Percentiles rank a stretch among this genome's conserved stretches.
phyloP scores from a whole-genome alignment of 2,113 vertebrate genomes.

The Cyanocitta stelleri region DNA sequence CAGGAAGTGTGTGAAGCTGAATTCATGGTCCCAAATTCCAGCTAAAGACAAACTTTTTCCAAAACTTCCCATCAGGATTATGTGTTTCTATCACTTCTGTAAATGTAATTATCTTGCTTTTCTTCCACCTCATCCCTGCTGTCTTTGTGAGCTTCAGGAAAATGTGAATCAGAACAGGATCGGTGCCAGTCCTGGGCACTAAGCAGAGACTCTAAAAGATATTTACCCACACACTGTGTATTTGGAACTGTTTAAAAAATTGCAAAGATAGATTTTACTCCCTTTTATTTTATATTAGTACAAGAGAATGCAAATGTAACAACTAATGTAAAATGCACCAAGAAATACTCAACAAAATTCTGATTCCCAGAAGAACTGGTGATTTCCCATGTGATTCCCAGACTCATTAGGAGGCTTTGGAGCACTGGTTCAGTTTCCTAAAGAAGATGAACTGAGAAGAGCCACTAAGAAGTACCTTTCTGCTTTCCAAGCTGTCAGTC shows the following conservation, averaged over 20 bases:
- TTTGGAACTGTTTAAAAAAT: not conserved
- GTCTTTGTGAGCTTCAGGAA: not conserved
- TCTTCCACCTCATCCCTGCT: not conserved
- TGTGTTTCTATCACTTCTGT: not conserved
- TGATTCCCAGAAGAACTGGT: fast-evolving
- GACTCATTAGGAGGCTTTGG: not conserved
- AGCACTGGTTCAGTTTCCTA: not conserved
- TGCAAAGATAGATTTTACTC: not conserved
- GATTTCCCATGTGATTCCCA: not conserved
- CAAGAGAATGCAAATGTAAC: not conserved
- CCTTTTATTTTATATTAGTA: not conserved
- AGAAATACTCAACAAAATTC: not conserved
- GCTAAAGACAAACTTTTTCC: not conserved
- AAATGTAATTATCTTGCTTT: not conserved
- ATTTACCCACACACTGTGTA: not conserved
- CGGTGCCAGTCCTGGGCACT: not conserved
- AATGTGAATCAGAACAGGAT: not conserved
- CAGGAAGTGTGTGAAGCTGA: not conserved
- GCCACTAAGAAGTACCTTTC: not conserved
- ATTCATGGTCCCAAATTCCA: not conserved
- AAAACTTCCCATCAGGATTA: not conserved
- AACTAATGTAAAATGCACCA: not conserved
- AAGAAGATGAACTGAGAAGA: not conserved
- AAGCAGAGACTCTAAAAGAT: not conserved
- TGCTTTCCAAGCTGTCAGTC: not conserved